A percentile compares a stretch with the other conserved stretches of the same genome.
These are phyloP conservation scores for Lepidochrysops patricia DNA, from an alignment of 2,888 invertebrate species.

Conservation along the genomic window DNA sequence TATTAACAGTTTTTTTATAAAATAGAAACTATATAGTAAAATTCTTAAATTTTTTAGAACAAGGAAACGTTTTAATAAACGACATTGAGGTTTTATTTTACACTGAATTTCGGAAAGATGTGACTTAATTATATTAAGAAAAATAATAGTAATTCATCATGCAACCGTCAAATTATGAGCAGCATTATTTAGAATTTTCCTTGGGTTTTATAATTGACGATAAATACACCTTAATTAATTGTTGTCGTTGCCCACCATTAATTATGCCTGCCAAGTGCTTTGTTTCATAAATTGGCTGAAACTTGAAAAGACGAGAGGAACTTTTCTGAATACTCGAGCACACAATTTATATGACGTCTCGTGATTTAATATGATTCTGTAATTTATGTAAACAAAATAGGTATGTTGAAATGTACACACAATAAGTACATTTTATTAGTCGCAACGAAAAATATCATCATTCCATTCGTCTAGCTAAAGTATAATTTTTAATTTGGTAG, in stretches of 20 bases:
- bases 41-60: too few species aligned
- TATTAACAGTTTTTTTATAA: too few species aligned
- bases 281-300: constrained; percentile 8
- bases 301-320: constrained; percentile 9
- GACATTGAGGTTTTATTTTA: too few species aligned
- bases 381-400: neutral
- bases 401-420: too few species aligned
- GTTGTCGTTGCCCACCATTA: constrained; percentile 10
- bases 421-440: too few species aligned
- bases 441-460: too few species aligned
- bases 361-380: neutral
- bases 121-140: neutral
- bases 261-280: constrained; percentile 7
- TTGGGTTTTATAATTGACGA: constrained; percentile 6
- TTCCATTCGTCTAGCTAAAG: too few species aligned
- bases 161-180: neutral
- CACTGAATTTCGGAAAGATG: neutral
- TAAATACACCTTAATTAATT: constrained; percentile 12
- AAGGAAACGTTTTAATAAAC: too few species aligned
- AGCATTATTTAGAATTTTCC: neutral
- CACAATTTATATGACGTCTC: neutral
- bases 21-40: too few species aligned
- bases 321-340: neutral
- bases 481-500: too few species aligned
- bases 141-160: neutral